Evolutionary conservation across 2,113 vertebrate genomes (phyloP).

Genomic region (Lichenostomus cassidix): DNA sequence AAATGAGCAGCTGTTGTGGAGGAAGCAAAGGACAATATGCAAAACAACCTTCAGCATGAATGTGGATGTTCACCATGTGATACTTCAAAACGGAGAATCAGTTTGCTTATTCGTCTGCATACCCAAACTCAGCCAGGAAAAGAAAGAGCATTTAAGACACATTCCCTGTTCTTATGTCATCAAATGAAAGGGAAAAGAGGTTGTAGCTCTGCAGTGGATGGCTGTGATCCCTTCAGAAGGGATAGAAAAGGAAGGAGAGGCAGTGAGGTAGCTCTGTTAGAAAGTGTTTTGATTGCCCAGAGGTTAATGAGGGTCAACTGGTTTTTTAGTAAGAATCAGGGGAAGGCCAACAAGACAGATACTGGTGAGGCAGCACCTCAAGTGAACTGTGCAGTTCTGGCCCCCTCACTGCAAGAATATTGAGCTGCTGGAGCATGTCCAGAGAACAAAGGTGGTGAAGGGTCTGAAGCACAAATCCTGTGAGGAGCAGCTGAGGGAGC

Average conservation of each 20-base stretch:
- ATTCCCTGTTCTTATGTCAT: not conserved
- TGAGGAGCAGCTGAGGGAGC: not conserved
- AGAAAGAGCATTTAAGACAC: not conserved
- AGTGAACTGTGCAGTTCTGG: not conserved
- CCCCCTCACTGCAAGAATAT: not conserved
- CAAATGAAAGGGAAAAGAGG: not conserved
- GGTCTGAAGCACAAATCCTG: not conserved
- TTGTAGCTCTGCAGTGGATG: not conserved
- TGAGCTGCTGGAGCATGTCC: not conserved
- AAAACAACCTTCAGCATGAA: not conserved
- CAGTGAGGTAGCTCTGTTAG: fast-evolving
- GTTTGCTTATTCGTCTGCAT: not conserved
- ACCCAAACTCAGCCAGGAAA: not conserved
- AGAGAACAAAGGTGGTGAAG: not conserved
- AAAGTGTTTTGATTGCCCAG: not conserved
- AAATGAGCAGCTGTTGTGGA: conserved; percentile 58
- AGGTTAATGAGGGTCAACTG: not conserved
- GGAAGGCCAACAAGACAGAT: not conserved
- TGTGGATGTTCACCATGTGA: not conserved
- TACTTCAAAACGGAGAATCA: not conserved
- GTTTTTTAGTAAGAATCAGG: not conserved
- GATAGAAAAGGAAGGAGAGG: not conserved
- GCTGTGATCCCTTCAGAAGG: not conserved
- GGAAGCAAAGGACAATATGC: conserved; percentile 30
- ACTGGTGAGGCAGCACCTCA: not conserved